These are phyloP conservation scores for Seriola rivoliana DNA, from an alignment of 2,113 vertebrate species.

Conservation along the genomic window DNA sequence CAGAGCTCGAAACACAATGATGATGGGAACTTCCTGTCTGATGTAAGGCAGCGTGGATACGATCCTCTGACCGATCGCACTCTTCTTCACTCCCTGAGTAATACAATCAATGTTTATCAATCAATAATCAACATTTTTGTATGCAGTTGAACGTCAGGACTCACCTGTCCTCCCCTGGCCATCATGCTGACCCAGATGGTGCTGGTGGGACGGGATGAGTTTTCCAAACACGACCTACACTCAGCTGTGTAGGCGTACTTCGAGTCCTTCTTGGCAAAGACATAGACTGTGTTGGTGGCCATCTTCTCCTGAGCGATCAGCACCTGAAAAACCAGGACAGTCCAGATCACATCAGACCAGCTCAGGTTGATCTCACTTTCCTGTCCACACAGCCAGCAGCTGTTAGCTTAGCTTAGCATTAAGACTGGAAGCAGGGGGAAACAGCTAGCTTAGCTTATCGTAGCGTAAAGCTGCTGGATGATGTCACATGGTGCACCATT, in stretches of 20 bases:
- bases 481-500: not conserved
- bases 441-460: not conserved
- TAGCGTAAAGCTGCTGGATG: not conserved
- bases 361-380: no score
- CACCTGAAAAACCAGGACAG: constrained; percentile 83
- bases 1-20: constrained; percentile 96
- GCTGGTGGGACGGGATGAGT: constrained; percentile 97
- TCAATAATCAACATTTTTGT: not conserved
- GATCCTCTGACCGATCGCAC: constrained; percentile 97
- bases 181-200: constrained; percentile 99
- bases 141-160: not conserved
- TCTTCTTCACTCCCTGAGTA: constrained; percentile 96
- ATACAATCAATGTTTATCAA: not conserved
- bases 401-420: not conserved
- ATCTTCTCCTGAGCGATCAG: constrained; percentile 99
- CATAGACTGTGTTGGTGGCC: constrained; percentile 99
- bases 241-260: constrained; percentile 98
- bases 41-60: constrained; percentile 98
- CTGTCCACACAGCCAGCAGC: no score
- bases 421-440: not conserved
- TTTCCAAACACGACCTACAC: constrained; percentile 97
- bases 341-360: no score
- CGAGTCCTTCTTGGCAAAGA: constrained; percentile 99
- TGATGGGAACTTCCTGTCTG: constrained; percentile 99
- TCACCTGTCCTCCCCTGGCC: constrained; percentile 97